Base-by-base conservation (phyloP, 2,113 vertebrate species). In the Ivindomyrus marchei region DNA sequence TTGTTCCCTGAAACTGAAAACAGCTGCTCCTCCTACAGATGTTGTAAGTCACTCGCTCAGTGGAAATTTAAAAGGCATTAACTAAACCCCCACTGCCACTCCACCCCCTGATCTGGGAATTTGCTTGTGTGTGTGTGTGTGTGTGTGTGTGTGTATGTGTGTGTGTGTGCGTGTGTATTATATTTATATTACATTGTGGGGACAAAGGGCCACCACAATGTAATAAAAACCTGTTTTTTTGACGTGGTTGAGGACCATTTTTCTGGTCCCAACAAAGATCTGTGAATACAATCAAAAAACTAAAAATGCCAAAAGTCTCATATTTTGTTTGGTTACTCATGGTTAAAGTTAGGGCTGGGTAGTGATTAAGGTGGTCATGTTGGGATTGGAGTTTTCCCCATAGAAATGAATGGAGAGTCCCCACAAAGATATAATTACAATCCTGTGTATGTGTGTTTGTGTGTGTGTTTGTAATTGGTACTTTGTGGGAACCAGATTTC, bases 51-150 rank as follows among this genome's bases (percentile, higher is more conserved):
- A 95, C 94, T 95, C 94, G 93, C 93, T 95, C 93, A 91, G 94
- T 95, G 94, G 94, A 95, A 94, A 95, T 96, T 93, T 95, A 95
- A 95, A 95, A 95, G 95, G 93, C 94, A 95, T 95, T 95, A 95
- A 94, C 91, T 46, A 90, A 94, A 92, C 92, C 93, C 91, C 93
- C 92, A 83, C 90, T 91, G 91, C 92, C 91, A 88, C 94, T 91
- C 94, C 94, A 92, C 94, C 94, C 93, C 91, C 87, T 89, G 53
- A 58, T 31, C 74, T 47, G 49, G 45, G 56, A 58, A 42, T 49
- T 6, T 50, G 52, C 89, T 90, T 90, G 21, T 46, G 47, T 88
- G 87, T 86, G 21, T 84, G 80, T 84, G 39, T 45, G 56, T 58
- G 19, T 74, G 19, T 74, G 1, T 13, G 10, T 27, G 70, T 85